Percentiles rank a stretch among this genome's conserved stretches.
These are phyloP conservation scores for Zalophus californianus DNA, from an alignment of 2,797 vertebrate genomes.

Conservation along the genomic window DNA sequence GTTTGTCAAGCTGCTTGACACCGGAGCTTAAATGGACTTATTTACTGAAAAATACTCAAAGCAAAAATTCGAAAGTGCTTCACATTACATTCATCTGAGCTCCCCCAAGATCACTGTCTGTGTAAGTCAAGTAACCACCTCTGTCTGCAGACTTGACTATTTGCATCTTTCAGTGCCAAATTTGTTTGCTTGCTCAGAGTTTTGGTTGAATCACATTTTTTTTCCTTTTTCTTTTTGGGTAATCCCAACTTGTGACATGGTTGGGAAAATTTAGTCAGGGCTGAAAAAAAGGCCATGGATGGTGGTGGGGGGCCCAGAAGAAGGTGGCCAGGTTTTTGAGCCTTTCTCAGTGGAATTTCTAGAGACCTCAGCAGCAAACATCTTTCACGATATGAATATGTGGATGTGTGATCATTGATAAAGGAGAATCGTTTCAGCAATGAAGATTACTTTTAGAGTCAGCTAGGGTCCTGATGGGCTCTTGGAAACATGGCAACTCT, in stretches of 20 bases:
- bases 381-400: background rate
- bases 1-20: conserved; percentile 74
- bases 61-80: conserved; percentile 79
- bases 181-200: conserved; percentile 87
- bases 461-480: background rate
- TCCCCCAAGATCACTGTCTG: conserved; percentile 78
- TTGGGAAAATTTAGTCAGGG: conserved; percentile 33
- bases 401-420: background rate
- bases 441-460: background rate
- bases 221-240: background rate
- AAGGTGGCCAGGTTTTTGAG: background rate
- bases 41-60: conserved; percentile 86
- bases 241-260: conserved; percentile 50
- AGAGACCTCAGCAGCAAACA: background rate
- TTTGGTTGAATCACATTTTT: conserved; percentile 80
- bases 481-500: background rate
- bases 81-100: conserved; percentile 81
- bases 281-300: conserved; percentile 8
- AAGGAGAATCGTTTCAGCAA: background rate
- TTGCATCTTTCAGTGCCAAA: conserved; percentile 83
- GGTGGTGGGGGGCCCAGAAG: no score
- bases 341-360: background rate
- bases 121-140: conserved; percentile 80
- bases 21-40: conserved; percentile 80
- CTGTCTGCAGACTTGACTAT: conserved; percentile 86